phyloP scores from a whole-genome alignment of 2,888 invertebrate species.

The Petrolisthes manimaculis region DNA sequence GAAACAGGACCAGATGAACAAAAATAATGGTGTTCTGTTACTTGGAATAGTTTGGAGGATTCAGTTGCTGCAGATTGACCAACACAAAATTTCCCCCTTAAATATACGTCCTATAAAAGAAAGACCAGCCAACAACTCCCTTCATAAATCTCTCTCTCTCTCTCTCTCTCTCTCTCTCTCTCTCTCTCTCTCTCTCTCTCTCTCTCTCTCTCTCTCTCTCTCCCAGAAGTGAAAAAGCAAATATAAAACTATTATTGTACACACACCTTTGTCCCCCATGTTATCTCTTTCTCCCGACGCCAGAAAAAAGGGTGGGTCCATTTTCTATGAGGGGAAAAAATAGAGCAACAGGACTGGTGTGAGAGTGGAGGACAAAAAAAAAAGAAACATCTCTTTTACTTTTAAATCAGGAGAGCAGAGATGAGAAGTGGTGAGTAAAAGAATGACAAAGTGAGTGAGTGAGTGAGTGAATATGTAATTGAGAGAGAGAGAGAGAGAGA shows the following conservation, averaged over 20 bases:
- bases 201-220: not conserved
- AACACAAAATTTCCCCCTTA: too few species aligned
- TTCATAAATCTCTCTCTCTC: not conserved
- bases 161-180: conserved; percentile 40
- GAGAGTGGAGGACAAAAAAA: not conserved
- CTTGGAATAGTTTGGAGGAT: too few species aligned
- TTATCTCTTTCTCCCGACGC: not conserved
- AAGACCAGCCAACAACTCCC: not conserved
- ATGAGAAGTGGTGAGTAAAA: not conserved
- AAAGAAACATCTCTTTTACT: not conserved
- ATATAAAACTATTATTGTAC: not conserved
- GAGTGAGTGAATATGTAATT: not conserved
- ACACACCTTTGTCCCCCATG: not conserved
- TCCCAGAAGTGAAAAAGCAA: not conserved
- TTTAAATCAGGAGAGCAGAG: not conserved
- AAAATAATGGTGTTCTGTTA: too few species aligned
- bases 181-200: conserved; percentile 12
- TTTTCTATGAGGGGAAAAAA: not conserved
- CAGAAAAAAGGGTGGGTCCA: not conserved
- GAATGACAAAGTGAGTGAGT: not conserved
- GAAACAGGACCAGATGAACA: too few species aligned
- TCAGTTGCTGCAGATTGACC: too few species aligned
- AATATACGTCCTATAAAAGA: not conserved
- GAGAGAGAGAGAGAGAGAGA: not conserved
- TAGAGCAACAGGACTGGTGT: not conserved